A percentile compares a stretch with the other conserved stretches of the same genome.
phyloP scores from a whole-genome alignment of 2,888 invertebrate genomes.

The Apoda limacodes region DNA sequence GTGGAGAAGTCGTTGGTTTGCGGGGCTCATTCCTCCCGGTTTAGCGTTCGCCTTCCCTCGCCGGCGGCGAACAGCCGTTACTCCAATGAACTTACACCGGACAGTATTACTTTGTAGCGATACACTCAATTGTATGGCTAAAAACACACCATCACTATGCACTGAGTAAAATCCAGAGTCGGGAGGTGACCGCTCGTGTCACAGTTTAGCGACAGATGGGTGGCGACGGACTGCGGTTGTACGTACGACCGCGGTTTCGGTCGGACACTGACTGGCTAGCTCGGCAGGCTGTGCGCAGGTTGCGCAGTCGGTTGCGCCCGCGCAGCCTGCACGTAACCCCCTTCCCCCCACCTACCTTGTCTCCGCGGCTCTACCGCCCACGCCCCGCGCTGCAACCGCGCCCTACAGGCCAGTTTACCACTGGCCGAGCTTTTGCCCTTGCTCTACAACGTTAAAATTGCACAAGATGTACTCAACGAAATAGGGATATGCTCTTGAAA shows the following conservation, averaged over 20 bases:
- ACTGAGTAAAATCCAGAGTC: slow-evolving; percentile 56
- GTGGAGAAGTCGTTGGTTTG: slow-evolving; percentile 54
- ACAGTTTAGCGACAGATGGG: slow-evolving; percentile 52
- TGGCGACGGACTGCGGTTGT: slow-evolving; percentile 51
- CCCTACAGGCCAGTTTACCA: slow-evolving; percentile 40
- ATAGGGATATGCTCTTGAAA: too few relatives aligned
- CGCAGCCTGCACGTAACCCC: slow-evolving; percentile 44
- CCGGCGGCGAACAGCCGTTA: slow-evolving; percentile 62
- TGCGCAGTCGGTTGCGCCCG: slow-evolving; percentile 20
- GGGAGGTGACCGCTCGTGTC: slow-evolving; percentile 51
- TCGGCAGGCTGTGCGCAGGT: slow-evolving; percentile 35
- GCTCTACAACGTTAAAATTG: too few relatives aligned
- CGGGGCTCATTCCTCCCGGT: slow-evolving; percentile 70
- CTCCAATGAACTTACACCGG: slow-evolving; percentile 46
- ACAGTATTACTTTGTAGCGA: slow-evolving; percentile 58
- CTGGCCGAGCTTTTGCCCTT: slow-evolving; percentile 51
- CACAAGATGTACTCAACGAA: too few relatives aligned
- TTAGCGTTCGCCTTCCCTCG: slow-evolving; percentile 59
- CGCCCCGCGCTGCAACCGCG: slow-evolving; percentile 30
- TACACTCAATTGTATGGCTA: slow-evolving; percentile 64
- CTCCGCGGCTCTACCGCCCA: slow-evolving; percentile 19
- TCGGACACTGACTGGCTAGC: slow-evolving; percentile 66
- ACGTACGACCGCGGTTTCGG: slow-evolving; percentile 57
- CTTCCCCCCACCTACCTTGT: slow-evolving; percentile 23
- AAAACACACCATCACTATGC: slow-evolving; percentile 65